These are phyloP conservation scores for Pristis pectinata DNA, from an alignment of 2,797 vertebrate species.

Conservation along the genomic window DNA sequence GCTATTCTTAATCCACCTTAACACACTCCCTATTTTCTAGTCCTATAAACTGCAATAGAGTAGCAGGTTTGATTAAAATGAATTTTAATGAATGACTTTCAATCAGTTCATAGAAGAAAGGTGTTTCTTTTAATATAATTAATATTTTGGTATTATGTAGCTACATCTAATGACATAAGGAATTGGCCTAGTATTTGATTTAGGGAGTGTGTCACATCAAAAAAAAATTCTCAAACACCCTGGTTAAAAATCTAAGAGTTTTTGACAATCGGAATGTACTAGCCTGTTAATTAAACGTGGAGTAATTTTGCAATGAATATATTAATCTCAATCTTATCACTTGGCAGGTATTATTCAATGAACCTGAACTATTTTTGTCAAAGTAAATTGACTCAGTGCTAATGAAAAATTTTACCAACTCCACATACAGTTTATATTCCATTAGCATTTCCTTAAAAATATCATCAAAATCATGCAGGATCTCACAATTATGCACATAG, in stretches of 20 bases:
- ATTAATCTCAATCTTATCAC: conserved; percentile 28
- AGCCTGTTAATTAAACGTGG: conserved; percentile 29
- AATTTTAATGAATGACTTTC: conserved; percentile 15
- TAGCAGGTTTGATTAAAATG: not conserved
- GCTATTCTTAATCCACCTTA: not conserved
- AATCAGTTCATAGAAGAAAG: not conserved
- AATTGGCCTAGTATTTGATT: conserved; percentile 13
- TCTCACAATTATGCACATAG: not conserved
- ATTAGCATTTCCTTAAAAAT: not conserved
- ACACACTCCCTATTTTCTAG: not conserved
- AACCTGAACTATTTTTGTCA: not conserved
- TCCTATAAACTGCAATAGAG: not conserved
- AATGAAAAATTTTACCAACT: not conserved
- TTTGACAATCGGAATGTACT: conserved; percentile 22
- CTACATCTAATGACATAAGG: conserved; percentile 17
- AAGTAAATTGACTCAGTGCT: conserved; percentile 4
- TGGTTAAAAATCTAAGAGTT: not conserved
- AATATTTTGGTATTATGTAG: conserved; percentile 20
- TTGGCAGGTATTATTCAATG: conserved; percentile 22
- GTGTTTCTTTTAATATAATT: conserved; percentile 35
- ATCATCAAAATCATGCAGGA: not conserved
- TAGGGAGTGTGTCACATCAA: conserved; percentile 21
- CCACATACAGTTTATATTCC: not conserved
- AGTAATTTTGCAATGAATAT: conserved; percentile 25
- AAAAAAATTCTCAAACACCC: conserved; percentile 4